Percentiles rank a stretch among this genome's conserved stretches.
These are phyloP conservation scores for Larimichthys polyactis DNA, from an alignment of 2,113 vertebrate genomes.

Conservation along the genomic window DNA sequence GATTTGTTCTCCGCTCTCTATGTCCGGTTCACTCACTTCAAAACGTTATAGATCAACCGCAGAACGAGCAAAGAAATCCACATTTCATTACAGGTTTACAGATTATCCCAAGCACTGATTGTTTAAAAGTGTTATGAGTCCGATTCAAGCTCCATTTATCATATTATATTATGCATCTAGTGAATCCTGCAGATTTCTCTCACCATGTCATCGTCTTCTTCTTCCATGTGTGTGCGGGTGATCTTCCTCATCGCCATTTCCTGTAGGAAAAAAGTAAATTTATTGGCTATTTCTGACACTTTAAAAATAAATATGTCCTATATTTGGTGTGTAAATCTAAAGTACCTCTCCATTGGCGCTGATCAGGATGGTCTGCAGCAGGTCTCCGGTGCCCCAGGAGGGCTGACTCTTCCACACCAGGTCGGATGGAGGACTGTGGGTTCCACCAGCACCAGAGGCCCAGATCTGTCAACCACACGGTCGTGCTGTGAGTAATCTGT, in stretches of 20 bases:
- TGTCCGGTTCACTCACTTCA: not conserved
- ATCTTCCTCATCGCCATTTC: constrained; percentile 98
- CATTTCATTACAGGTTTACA: not conserved
- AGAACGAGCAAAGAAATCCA: not conserved
- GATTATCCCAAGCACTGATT: not conserved
- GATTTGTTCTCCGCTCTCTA: no score
- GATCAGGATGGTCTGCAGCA: constrained; percentile 91
- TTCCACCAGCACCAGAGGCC: constrained; percentile 88
- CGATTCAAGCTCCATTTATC: not conserved
- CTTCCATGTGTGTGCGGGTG: constrained; percentile 89
- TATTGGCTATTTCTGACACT: not conserved
- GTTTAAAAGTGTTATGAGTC: not conserved
- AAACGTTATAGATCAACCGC: not conserved
- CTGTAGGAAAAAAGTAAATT: constrained; percentile 71
- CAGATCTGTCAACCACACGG: constrained; percentile 86
- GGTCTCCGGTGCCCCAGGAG: constrained; percentile 93
- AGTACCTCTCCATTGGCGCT: constrained; percentile 90
- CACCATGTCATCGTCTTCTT: constrained; percentile 88
- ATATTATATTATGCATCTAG: not conserved
- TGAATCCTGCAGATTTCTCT: constrained; percentile 17
- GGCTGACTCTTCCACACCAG: constrained; percentile 94
- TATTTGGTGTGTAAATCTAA: not conserved
- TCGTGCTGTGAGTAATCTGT: not conserved
- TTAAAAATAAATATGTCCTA: not conserved
- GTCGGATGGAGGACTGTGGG: constrained; percentile 92